phyloP scores from a whole-genome alignment of 2,797 vertebrate species.

The Nasua narica region DNA sequence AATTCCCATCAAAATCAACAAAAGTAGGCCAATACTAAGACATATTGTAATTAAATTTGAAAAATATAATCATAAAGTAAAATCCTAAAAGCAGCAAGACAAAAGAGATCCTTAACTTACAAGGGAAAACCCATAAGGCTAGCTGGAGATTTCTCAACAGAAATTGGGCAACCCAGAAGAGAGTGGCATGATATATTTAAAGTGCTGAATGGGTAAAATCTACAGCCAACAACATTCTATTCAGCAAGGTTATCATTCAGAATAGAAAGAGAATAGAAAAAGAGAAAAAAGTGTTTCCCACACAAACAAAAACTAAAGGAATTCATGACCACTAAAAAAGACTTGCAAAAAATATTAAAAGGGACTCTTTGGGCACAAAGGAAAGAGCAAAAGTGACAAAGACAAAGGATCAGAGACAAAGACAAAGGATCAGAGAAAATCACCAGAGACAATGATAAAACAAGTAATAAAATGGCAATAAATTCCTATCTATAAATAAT shows the following conservation, averaged over 20 bases:
- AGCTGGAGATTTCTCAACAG: not conserved
- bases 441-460: not conserved
- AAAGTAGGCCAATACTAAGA: not conserved
- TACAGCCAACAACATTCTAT: not conserved
- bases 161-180: not conserved
- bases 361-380: not conserved
- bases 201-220: not conserved
- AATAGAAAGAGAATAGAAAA: too few relatives aligned
- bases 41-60: not conserved
- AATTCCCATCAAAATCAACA: not conserved
- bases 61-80: not conserved
- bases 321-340: not conserved
- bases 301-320: not conserved
- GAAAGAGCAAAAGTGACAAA: not conserved
- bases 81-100: not conserved
- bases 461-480: not conserved
- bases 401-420: too few relatives aligned
- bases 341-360: not conserved
- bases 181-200: not conserved
- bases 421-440: not conserved
- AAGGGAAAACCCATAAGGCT: not conserved
- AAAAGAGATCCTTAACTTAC: not conserved
- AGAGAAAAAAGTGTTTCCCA: not conserved
- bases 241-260: not conserved
- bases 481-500: not conserved